These are phyloP conservation scores for Engystomops pustulosus DNA, from an alignment of 2,113 vertebrate genomes.

Conservation along the genomic window DNA sequence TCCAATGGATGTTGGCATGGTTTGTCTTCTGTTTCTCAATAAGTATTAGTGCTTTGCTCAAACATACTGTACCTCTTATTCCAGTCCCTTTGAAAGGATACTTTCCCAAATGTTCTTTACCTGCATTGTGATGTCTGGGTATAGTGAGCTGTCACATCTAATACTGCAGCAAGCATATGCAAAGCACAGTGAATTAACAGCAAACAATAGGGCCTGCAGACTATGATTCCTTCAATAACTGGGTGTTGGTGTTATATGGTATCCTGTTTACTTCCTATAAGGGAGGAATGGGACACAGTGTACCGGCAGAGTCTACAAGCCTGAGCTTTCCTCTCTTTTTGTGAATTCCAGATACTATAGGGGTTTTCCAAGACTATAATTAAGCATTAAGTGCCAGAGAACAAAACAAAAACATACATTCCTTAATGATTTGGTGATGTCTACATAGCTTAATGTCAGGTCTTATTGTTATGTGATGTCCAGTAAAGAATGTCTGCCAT, in stretches of 20 bases:
- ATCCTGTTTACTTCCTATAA: conserved; percentile 13
- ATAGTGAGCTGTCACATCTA: neutral
- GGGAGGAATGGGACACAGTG: neutral
- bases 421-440: no score
- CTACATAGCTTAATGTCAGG: no score
- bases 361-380: neutral
- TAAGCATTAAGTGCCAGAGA: neutral
- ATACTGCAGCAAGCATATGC: neutral
- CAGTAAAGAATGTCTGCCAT: no score
- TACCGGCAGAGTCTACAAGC: neutral
- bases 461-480: no score
- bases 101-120: no score
- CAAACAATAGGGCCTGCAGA: neutral
- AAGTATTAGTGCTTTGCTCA: no score
- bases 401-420: neutral
- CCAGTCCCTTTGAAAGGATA: no score
- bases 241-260: neutral
- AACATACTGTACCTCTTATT: no score
- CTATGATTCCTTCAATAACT: neutral
- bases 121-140: no score
- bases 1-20: no score
- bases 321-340: neutral
- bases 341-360: neutral
- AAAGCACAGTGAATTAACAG: neutral
- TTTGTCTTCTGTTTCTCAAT: no score